Conservation (phyloP, 2,797 vertebrate genomes). For the Sebastes iracundus region DNA sequence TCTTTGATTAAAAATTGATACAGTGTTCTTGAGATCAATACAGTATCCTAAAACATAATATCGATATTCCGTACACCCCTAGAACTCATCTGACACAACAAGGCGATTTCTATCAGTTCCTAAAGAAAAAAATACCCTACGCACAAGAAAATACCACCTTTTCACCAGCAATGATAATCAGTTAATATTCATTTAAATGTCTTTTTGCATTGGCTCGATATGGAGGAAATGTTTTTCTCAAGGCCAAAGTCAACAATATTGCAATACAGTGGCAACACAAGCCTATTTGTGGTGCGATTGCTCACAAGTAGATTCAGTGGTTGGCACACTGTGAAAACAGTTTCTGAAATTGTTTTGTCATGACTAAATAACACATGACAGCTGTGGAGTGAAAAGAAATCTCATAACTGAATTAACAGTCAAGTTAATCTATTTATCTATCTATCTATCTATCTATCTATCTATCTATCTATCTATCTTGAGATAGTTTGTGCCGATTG, state of each 20-base stretch:
- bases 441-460: background rate
- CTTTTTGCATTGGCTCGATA: background rate
- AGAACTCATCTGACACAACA: background rate
- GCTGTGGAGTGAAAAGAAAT: background rate
- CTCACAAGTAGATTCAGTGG: constrained; percentile 9
- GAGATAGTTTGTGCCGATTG: background rate
- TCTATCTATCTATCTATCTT: background rate
- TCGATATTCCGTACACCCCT: no score
- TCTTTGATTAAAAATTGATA: no score
- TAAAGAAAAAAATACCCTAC: background rate
- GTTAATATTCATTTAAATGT: background rate
- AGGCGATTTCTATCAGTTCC: background rate
- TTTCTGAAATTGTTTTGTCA: constrained; percentile 13
- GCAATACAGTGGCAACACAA: constrained; percentile 3
- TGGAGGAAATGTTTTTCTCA: background rate
- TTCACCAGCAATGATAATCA: background rate
- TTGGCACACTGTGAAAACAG: constrained; percentile 26
- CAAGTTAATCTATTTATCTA: no score
- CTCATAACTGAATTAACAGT: background rate
- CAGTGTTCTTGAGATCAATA: no score
- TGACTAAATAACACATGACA: background rate
- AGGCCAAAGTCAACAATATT: background rate
- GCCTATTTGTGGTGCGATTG: background rate
- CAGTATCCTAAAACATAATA: no score
- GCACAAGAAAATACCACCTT: background rate